Conservation (phyloP, 2,797 vertebrate genomes). For the Momotus momota region DNA sequence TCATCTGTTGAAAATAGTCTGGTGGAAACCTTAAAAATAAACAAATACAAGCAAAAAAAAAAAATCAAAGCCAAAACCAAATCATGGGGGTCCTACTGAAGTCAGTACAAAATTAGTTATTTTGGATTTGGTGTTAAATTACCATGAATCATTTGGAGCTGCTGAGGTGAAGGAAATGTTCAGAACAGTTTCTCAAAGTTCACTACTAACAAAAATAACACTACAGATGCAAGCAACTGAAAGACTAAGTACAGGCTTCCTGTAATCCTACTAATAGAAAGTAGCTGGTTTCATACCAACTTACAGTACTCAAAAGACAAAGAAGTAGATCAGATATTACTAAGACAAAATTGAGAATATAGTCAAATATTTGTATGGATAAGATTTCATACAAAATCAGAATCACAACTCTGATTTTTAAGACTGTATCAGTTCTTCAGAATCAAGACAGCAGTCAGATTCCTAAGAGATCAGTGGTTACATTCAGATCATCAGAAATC, state of each 20-base stretch:
- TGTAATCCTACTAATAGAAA: neutral
- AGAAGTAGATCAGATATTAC: neutral
- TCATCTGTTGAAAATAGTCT: constrained; percentile 80
- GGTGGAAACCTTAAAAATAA: constrained; percentile 67
- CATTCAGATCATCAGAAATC: neutral
- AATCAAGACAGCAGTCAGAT: neutral
- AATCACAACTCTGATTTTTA: neutral
- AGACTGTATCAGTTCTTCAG: neutral
- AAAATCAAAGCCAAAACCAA: neutral
- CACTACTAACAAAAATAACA: neutral
- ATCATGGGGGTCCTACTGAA: neutral
- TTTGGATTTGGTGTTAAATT: neutral
- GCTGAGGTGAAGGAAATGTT: neutral
- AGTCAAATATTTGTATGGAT: neutral
- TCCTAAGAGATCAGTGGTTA: neutral
- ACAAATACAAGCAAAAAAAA: neutral
- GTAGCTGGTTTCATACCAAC: neutral
- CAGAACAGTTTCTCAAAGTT: neutral
- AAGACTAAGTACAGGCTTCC: neutral
- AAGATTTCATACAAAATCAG: neutral
- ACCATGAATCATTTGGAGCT: neutral
- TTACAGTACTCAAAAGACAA: neutral
- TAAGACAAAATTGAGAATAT: neutral
- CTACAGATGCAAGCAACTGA: neutral
- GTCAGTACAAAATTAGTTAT: neutral